Base-by-base conservation (phyloP, 2,797 vertebrate genomes). In the Gallinago nigripennis region DNA sequence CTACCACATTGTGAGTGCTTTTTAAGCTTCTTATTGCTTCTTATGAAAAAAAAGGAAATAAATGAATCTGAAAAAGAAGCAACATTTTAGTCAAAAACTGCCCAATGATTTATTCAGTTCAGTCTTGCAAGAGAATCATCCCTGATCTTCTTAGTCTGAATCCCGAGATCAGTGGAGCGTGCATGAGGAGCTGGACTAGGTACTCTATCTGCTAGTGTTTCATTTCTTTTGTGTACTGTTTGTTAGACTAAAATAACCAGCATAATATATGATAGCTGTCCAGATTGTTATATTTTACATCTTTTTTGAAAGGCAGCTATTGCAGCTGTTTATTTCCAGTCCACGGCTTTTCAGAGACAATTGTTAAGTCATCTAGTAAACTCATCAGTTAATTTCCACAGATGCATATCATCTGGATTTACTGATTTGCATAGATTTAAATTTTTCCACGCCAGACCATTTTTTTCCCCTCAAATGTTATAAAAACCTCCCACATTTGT, bases 391-490 rank as follows among this genome's bases (percentile, higher is more conserved):
- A 90, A 93, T 94, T 95, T 95, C 72, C 83, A 84, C 66, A 92
- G 94, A 95, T 96, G 91, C 30, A 0, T 88, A 87, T 95, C 78
- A 96, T 95, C 90, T 95, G 95, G 71, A 89, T 95, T 94, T 92
- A 86, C 90, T 91, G 64, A 82, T 93, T 93, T 93, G 88, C 68
- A 82, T 75, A 61, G 45, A 90, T 85, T 58, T 77, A 48, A 71
- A 24, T 46, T 92, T 95, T 92, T 82, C 33, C 11, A 3, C 71
- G n/a, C 54, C 2, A 16, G 46, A 58, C 73, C 3, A 8, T 27
- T 65, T 78, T 43, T 76, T 43, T 41, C 12, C 39, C 15, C 39
- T 68, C 73, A 39, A 68, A 60, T 64, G 27, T 70, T 66, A 61
- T 20, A 54, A 66, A 91, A 72, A 8, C 11, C 57, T 82, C 25